phyloP scores from a whole-genome alignment of 2,888 invertebrate species.

The Periphyllus acericola region DNA sequence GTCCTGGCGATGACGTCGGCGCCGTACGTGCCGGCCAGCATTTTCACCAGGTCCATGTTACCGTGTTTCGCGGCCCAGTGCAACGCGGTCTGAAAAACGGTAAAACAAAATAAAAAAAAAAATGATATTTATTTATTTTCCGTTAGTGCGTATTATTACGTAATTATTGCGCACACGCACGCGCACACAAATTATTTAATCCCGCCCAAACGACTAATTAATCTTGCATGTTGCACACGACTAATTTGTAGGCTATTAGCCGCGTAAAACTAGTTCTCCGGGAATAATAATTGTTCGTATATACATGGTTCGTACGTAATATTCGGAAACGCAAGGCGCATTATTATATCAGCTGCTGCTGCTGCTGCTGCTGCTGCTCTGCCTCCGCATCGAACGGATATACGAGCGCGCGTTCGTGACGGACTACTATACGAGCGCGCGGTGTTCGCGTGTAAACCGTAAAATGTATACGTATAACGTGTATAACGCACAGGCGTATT shows the following conservation, averaged over 20 bases:
- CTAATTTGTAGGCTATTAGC: constrained; percentile 51
- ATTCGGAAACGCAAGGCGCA: constrained; percentile 6
- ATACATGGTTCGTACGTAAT: not conserved
- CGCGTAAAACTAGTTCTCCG: constrained; percentile 42
- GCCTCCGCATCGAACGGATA: not conserved
- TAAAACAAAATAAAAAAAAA: not conserved
- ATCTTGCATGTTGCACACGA: constrained; percentile 40
- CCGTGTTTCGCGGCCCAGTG: constrained; percentile 98
- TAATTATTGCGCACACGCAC: not conserved
- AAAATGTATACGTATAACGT: too few species aligned
- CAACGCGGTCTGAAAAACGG: constrained; percentile 82
- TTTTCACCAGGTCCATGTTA: constrained; percentile 88
- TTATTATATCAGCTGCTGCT: constrained; percentile 39
- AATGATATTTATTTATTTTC: not conserved
- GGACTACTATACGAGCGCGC: too few species aligned
- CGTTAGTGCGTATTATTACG: not conserved
- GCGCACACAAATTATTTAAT: constrained; percentile 17
- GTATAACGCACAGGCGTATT: too few species aligned
- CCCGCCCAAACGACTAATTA: constrained; percentile 27
- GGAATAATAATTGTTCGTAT: constrained; percentile 31
- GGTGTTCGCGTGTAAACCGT: too few species aligned
- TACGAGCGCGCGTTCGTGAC: constrained; percentile 13
- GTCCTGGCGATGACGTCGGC: constrained; percentile 88
- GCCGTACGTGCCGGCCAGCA: constrained; percentile 87
- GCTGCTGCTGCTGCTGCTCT: not conserved